Evolutionary conservation across 1,140 invertebrate species (phyloP).

Genomic region (Penaeus indicus): DNA sequence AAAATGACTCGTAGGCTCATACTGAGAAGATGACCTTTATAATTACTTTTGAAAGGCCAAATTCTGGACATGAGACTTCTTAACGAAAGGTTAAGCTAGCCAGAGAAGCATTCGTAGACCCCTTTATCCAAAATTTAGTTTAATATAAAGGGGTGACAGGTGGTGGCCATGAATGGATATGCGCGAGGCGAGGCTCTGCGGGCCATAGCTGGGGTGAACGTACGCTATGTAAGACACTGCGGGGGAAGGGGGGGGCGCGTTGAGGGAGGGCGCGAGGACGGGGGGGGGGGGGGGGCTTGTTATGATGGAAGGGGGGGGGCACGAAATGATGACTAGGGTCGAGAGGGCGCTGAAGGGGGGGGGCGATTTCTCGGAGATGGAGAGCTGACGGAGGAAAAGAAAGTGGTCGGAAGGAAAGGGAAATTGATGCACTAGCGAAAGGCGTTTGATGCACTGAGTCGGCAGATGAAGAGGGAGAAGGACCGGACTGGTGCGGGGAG

Average conservation of each 20-base stretch:
- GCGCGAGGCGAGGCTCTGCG: slow-evolving; percentile 42
- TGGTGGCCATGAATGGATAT: slow-evolving; percentile 17
- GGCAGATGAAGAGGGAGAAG: no score
- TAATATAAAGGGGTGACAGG: no score
- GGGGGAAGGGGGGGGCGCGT: neutral
- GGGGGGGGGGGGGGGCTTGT: neutral
- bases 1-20: slow-evolving; percentile 8
- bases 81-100: no score
- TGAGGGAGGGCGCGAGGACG: neutral
- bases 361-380: neutral
- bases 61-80: no score
- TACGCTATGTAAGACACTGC: slow-evolving; percentile 38
- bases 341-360: neutral
- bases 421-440: no score
- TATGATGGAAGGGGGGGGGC: slow-evolving; percentile 5
- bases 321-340: neutral
- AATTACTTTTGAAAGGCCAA: no score
- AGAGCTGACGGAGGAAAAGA: no score
- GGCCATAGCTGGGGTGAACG: slow-evolving; percentile 46
- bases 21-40: neutral
- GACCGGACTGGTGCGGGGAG: no score
- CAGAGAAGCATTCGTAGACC: no score
- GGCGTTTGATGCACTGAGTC: no score
- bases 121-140: no score
- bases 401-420: no score